Evolutionary conservation across 2,888 invertebrate genomes (phyloP).

Genomic region (Folsomia candida): DNA sequence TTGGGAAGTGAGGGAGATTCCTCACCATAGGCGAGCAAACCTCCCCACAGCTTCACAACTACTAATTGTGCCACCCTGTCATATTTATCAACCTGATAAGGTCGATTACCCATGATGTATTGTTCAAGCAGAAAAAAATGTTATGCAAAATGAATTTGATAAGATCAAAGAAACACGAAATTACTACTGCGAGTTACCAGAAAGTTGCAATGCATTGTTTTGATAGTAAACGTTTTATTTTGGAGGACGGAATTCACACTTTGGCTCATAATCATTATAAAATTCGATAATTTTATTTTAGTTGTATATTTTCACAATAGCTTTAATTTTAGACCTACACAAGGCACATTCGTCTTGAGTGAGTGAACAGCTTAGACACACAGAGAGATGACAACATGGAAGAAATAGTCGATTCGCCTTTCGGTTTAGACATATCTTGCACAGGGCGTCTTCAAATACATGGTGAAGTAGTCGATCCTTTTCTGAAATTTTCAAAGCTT

Average conservation of each 20-base stretch:
- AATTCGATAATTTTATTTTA: neutral
- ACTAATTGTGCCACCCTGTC: too few relatives aligned
- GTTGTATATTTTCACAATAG: conserved; percentile 1
- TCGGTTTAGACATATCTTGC: too few relatives aligned
- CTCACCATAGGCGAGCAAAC: too few relatives aligned
- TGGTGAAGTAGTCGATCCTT: too few relatives aligned
- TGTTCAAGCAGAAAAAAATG: conserved; percentile 15
- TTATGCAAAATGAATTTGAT: conserved; percentile 10
- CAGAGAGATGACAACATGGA: neutral
- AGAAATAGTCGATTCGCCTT: neutral
- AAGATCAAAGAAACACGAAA: conserved; percentile 17
- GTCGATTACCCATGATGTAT: too few relatives aligned
- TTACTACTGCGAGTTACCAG: conserved; percentile 15
- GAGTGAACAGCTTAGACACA: neutral
- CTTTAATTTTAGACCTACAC: neutral
- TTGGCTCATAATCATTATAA: conserved; percentile 19
- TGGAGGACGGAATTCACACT: conserved; percentile 26
- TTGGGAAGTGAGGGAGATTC: too few relatives aligned
- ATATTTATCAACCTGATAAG: too few relatives aligned
- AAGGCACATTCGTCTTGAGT: neutral
- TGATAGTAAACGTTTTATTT: conserved; percentile 32
- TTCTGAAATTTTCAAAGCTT: too few relatives aligned
- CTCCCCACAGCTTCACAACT: too few relatives aligned
- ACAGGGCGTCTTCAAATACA: neutral
- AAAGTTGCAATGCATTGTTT: conserved; percentile 26